Evolutionary conservation across 1,140 invertebrate genomes (phyloP), one percentile per base, ranked within the genome.

Genomic region (Sitophilus oryzae): DNA sequence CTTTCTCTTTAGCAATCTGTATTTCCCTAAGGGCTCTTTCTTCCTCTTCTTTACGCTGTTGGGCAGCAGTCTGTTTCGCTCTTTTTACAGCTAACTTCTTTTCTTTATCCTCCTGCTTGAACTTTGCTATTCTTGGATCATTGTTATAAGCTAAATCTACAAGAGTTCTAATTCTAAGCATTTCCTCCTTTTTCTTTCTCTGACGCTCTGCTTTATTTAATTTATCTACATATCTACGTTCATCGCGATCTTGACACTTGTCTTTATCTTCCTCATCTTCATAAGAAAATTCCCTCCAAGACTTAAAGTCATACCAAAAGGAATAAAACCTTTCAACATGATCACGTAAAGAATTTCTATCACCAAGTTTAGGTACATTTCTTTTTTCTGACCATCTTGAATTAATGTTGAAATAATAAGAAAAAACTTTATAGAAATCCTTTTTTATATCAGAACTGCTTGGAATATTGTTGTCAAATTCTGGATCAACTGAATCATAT

Each of bases 251-350:
- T 73, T 94, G 88, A 2, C 94, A 96, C 69, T 92, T 94, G 69
- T 97, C 93, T 72, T 98, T 98, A 62, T 98, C 95, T 71, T 98
- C 96, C 75, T 98, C 94, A 74, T 99, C 96, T 51, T 97, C 74
- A 72, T 99, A 99, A n/a, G 95, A 98, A 77, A 89, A 99, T 67
- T 99, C 96, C 59, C 96, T 78, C 96, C 96, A 99, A 0, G 96
- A 98, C 62, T 98, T 93, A 76, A 98, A 99, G 60, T 93, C 84
- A 72, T 97, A 98, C 93, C 94, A 96, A 73, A 92, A 92, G 34
- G 83, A 81, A 70, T 93, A 93, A 75, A 93, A 93, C 34, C 79
- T 78, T 67, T 96, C 89, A 1, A 93, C 89, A 64, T 87, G 79
- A 52, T 84, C 79, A 40, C 88, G 74, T 0, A 80, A 72, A 38